Evolutionary conservation across 2,888 invertebrate species (phyloP).

Genomic region (Panopea generosa): DNA sequence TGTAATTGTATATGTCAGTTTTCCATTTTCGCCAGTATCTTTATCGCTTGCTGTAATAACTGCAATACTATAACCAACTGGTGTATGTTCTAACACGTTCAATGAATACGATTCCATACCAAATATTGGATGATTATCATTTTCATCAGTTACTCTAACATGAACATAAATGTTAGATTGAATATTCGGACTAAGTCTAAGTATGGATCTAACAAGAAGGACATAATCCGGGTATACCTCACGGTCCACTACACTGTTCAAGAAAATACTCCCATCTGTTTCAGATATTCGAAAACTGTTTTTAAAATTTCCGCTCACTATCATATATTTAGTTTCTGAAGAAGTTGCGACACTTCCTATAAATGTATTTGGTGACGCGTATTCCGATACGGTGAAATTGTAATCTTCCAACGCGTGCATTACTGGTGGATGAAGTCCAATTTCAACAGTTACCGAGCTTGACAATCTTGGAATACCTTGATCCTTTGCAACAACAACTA

Average conservation of each 20-base stretch:
- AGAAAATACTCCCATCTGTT: slow-evolving; percentile 53
- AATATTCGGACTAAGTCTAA: slow-evolving; percentile 34
- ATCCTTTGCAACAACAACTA: slow-evolving; percentile 66
- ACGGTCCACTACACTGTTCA: slow-evolving; percentile 51
- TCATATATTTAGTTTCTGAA: slow-evolving; percentile 48
- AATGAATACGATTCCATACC: slow-evolving; percentile 23
- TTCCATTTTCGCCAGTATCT: slow-evolving; percentile 66
- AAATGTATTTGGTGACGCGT: slow-evolving; percentile 29
- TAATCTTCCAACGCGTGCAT: slow-evolving; percentile 46
- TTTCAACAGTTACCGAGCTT: slow-evolving; percentile 52
- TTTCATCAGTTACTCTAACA: slow-evolving; percentile 67
- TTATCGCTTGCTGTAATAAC: slow-evolving; percentile 64
- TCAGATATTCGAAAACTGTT: slow-evolving; percentile 55
- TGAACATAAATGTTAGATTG: slow-evolving; percentile 50
- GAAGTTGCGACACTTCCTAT: slow-evolving; percentile 61
- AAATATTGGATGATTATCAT: slow-evolving; percentile 72
- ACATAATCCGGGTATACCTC: slow-evolving; percentile 54
- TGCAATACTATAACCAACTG: slow-evolving; percentile 65
- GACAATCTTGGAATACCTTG: slow-evolving; percentile 62
- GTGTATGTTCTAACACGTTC: slow-evolving; percentile 67
- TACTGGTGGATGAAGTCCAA: slow-evolving; percentile 62
- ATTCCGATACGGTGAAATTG: slow-evolving; percentile 64
- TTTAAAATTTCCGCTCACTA: slow-evolving; percentile 64
- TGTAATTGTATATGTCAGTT: slow-evolving; percentile 51
- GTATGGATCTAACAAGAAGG: slow-evolving; percentile 47